A percentile compares a stretch with the other conserved stretches of the same genome.
Conservation (phyloP, 1,140 invertebrate genomes). For the Drosophila serrata region DNA sequence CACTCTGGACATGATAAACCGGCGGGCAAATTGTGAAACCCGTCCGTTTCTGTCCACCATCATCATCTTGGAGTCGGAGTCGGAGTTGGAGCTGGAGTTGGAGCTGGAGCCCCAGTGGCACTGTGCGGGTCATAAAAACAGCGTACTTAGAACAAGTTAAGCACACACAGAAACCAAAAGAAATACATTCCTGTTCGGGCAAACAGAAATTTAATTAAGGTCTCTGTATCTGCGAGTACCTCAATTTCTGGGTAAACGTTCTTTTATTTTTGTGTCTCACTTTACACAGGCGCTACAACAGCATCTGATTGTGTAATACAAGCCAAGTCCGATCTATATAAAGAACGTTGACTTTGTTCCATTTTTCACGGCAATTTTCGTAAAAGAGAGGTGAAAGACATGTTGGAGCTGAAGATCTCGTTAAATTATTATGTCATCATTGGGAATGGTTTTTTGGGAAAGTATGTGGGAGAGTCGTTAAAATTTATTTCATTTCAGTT, state of each 20-base stretch:
- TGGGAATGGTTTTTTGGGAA: not conserved
- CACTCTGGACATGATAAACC: constrained; percentile 61
- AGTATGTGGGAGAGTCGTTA: constrained; percentile 6
- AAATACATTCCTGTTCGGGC: constrained; percentile 51
- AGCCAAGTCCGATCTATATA: constrained; percentile 35
- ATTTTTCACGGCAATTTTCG: constrained; percentile 8
- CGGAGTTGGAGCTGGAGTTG: not conserved
- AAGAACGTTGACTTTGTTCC: constrained; percentile 62
- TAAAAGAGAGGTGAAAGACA: constrained; percentile 34
- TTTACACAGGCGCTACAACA: constrained; percentile 42
- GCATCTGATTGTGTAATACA: constrained; percentile 60
- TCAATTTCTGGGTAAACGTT: constrained; percentile 64
- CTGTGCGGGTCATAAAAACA: constrained; percentile 71
- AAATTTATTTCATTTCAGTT: not conserved
- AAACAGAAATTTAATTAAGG: constrained; percentile 77
- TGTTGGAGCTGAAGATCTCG: not conserved
- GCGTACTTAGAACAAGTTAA: constrained; percentile 76
- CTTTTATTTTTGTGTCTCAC: not conserved
- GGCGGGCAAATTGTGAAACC: constrained; percentile 69
- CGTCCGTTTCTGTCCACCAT: constrained; percentile 48
- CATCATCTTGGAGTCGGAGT: constrained; percentile 26
- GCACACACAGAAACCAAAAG: constrained; percentile 45
- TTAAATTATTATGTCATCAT: constrained; percentile 17
- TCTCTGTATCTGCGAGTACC: constrained; percentile 25
- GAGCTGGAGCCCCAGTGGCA: constrained; percentile 20